A percentile compares a stretch with the other conserved stretches of the same genome.
These are phyloP conservation scores for Eupithecia subumbrata DNA, from an alignment of 2,888 invertebrate species.

Conservation along the genomic window DNA sequence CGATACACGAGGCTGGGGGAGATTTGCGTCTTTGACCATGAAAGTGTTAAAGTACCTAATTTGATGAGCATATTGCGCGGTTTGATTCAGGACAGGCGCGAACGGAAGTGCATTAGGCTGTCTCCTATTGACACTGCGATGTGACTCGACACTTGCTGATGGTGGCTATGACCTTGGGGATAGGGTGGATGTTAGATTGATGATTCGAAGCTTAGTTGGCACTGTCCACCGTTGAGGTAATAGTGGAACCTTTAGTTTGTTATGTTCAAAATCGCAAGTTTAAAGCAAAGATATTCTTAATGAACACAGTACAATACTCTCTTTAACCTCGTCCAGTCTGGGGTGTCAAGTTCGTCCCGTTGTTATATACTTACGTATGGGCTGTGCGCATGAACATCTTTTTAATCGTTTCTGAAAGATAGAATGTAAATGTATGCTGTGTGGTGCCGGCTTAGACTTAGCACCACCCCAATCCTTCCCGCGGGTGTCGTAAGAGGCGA, in stretches of 20 bases:
- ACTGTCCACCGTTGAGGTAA: background rate
- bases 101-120: slow-evolving; percentile 45
- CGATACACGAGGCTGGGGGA: too few species aligned
- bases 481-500: too few species aligned
- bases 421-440: too few species aligned
- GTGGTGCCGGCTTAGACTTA: too few species aligned
- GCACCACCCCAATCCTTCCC: too few species aligned
- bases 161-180: background rate
- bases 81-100: slow-evolving; percentile 13
- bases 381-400: background rate
- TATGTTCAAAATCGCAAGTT: background rate
- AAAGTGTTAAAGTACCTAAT: too few species aligned
- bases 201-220: background rate
- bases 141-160: background rate
- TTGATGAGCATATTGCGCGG: background rate
- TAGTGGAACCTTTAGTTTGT: background rate
- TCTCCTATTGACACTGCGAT: slow-evolving; percentile 35
- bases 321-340: too few species aligned
- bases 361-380: background rate
- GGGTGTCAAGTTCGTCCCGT: background rate
- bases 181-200: background rate
- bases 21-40: too few species aligned
- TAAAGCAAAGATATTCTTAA: background rate
- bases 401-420: too few species aligned
- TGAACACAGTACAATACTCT: too few species aligned